Evolutionary conservation across 1,140 invertebrate genomes (phyloP).

Genomic region (Microplitis demolitor): DNA sequence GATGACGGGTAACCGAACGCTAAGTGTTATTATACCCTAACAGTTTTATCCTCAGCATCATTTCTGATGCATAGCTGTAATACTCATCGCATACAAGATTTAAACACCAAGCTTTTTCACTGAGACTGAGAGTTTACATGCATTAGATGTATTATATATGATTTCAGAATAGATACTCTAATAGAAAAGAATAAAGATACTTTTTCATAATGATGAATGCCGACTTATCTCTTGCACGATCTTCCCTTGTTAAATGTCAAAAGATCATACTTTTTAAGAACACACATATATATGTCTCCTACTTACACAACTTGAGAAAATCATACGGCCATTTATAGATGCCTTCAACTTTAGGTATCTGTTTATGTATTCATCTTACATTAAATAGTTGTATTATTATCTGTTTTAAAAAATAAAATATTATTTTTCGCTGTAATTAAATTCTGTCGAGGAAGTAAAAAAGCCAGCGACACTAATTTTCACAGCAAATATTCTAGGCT

Average conservation of each 20-base stretch:
- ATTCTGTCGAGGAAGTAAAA: too few relatives aligned
- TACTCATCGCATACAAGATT: not conserved
- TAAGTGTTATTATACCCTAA: conserved; percentile 48
- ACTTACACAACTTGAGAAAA: not conserved
- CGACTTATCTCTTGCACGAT: conserved; percentile 41
- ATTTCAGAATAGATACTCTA: too few relatives aligned
- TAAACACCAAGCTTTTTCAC: conserved; percentile 3
- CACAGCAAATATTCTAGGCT: too few relatives aligned
- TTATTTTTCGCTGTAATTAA: too few relatives aligned
- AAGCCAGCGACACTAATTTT: too few relatives aligned
- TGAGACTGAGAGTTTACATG: too few relatives aligned
- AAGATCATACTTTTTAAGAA: conserved; percentile 22
- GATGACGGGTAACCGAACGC: conserved; percentile 30
- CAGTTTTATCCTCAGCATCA: conserved; percentile 9
- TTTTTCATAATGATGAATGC: not conserved
- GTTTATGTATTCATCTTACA: not conserved
- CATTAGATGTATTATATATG: too few relatives aligned
- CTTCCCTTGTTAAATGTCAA: conserved; percentile 25
- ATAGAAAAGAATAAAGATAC: conserved; percentile 3
- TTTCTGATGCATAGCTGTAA: not conserved
- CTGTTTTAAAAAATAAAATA: too few relatives aligned
- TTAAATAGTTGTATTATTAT: not conserved
- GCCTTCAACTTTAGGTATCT: not conserved
- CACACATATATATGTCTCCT: conserved; percentile 7
- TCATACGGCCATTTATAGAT: conserved; percentile 20